Percentiles rank a stretch among this genome's conserved stretches.
phyloP scores from a whole-genome alignment of 2,113 vertebrate genomes.

The Corythoichthys haematopterus region DNA sequence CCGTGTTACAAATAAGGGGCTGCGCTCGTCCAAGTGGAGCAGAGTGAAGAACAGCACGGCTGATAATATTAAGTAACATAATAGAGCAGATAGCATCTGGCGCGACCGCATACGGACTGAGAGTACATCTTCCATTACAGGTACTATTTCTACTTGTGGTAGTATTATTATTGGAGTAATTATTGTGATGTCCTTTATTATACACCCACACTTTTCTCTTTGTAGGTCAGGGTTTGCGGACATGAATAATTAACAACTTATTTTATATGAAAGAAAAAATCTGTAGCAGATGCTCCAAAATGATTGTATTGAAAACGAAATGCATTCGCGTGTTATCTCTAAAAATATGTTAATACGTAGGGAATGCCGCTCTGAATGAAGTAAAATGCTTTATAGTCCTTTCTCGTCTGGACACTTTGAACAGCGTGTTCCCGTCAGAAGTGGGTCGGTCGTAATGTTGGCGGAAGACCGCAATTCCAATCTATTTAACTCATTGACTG shows the following conservation, averaged over 20 bases:
- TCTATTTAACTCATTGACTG: background rate
- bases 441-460: slow-evolving; percentile 29
- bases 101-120: background rate
- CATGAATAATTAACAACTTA: too few species aligned
- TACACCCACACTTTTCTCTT: too few species aligned
- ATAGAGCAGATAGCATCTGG: slow-evolving; percentile 21
- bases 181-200: background rate
- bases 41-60: slow-evolving; percentile 39
- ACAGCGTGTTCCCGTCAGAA: slow-evolving; percentile 18
- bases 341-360: background rate
- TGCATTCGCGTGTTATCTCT: background rate
- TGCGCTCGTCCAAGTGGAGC: slow-evolving; percentile 60
- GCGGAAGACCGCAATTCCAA: slow-evolving; percentile 7
- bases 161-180: background rate
- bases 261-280: background rate
- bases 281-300: background rate
- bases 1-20: slow-evolving; percentile 69
- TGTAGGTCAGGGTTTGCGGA: too few species aligned
- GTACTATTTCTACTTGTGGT: slow-evolving; percentile 7
- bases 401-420: background rate
- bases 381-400: background rate
- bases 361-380: background rate
- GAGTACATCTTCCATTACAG: slow-evolving; percentile 15
- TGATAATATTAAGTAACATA: slow-evolving; percentile 51
- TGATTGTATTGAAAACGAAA: background rate